Base-by-base conservation (phyloP, 64 coral and sea anemone genomes). In the Porites australiensis region DNA sequence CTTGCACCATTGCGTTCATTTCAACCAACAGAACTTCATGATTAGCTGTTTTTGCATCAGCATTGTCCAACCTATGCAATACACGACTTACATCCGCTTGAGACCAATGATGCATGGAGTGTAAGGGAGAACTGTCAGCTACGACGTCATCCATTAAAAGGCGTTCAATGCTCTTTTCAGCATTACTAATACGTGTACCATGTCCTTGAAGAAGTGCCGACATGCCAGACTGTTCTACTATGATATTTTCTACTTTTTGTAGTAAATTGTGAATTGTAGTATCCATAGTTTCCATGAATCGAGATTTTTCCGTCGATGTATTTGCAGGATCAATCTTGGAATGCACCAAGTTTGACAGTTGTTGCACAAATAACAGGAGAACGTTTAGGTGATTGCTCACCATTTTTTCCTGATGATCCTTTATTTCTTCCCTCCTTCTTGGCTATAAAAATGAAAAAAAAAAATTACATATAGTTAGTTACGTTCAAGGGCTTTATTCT, bases 21-120 rank as follows among this genome's bases (percentile, higher is more conserved):
- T 92, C 90, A 62, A 81, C 69, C 14, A 92, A 37, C 3, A 92
- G 71, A 44, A 86, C 64, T 47, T 92, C 90, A 6, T 86, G 82
- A 66, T 83, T 78, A 20, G 81, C 90, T 43, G 50, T 46, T 14
- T 86, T 92, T 3, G 90, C 82, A 66, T 92, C 90, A 0, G 9
- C 21, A 77, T 92, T 66, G 8, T 50, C 82, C 15, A 92, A 9
- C 82, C 68, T 72, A 44, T 59, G 90, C 3, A 77, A 48, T 8
- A 92, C 43, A 65, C 16, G 22, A 44, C 19, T 64, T 13, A 60
- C n/a, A 0, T 13, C 79, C 4, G 44, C 79, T 18, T 64, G 43
- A 6, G 58, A 48, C 12, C 8, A 49, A 6, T 58, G 44, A 82
- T 82, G 79, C 6, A 64, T 10, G 13, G 79, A 64, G 48, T 82